Evolutionary conservation across 2,888 invertebrate species (phyloP), one percentile per base, ranked within the genome.

Genomic region (Raillietiella orientalis): DNA sequence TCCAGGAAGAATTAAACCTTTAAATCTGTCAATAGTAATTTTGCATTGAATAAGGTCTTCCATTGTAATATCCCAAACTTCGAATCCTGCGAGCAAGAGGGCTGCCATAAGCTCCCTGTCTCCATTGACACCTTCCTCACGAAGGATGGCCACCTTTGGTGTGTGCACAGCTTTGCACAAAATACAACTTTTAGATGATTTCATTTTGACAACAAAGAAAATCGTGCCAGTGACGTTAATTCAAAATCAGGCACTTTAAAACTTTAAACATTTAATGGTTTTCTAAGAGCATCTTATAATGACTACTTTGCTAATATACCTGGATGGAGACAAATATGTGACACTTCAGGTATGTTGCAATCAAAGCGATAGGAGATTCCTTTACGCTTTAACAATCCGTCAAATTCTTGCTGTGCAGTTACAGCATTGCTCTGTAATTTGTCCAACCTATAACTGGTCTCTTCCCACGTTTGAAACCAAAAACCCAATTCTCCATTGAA

Each of bases 51-150:
- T 51, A 29, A 87, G 52, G 52, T 87, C 87, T 38, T 75, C 69
- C 74, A 87, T 82, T 1, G 79, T 75, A 1, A 90, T 62, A 44
- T 96, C 93, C 55, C 71, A 79, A 5, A 79, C 79, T 38, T 74
- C 67, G 38, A 58, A 59, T 5, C 82, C 75, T 4, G 72, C 82
- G 53, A 70, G 62, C 24, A 90, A 55, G 1, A 71, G 58, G 1
- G 79, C 77, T 11, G 79, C 74, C 3, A 50, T 49, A 90, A 96
- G 90, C 56, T 96, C 96, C 20, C 93, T 57, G 41, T 96, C 93
- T 13, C 93, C 87, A 40, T 96, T 96, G 15, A 64, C 67, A 24
- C 84, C 96, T 58, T 96, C 93, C 50, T 96, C 96, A 21, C 96
- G 56, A 23, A 96, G 51, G 2, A 93, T 75, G 4, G 84, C 90